Conservation (phyloP, 2,797 vertebrate genomes). For the Esox lucius region DNA sequence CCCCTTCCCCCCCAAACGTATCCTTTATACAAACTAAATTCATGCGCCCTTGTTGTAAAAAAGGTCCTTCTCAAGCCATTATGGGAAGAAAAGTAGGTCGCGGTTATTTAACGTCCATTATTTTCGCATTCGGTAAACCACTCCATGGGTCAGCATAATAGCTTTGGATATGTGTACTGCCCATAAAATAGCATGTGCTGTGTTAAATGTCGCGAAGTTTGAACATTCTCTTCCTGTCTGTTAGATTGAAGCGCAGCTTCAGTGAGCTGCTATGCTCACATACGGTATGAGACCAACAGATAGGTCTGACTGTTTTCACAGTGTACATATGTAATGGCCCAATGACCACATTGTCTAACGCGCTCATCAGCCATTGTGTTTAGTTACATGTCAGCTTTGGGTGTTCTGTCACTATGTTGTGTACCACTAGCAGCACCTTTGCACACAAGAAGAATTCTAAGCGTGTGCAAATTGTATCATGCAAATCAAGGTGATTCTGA, state of each 20-base stretch:
- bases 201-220: constrained; percentile 12
- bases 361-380: no score
- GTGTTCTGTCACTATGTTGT: no score
- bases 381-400: no score
- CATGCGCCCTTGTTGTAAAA: background rate
- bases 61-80: background rate
- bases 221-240: constrained; percentile 3
- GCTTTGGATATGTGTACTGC: constrained; percentile 5
- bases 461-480: no score
- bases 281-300: background rate
- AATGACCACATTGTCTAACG: background rate
- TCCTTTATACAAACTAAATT: background rate
- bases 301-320: background rate
- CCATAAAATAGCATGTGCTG: constrained; percentile 7
- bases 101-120: background rate
- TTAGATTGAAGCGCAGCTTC: background rate
- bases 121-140: background rate
- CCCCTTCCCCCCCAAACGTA: no score
- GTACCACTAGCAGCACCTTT: no score
- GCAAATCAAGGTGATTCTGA: no score
- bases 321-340: background rate
- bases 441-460: no score
- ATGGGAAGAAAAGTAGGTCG: background rate
- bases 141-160: background rate
- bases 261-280: background rate